These are phyloP conservation scores for Origma solitaria DNA, from an alignment of 2,113 vertebrate genomes.

Conservation along the genomic window DNA sequence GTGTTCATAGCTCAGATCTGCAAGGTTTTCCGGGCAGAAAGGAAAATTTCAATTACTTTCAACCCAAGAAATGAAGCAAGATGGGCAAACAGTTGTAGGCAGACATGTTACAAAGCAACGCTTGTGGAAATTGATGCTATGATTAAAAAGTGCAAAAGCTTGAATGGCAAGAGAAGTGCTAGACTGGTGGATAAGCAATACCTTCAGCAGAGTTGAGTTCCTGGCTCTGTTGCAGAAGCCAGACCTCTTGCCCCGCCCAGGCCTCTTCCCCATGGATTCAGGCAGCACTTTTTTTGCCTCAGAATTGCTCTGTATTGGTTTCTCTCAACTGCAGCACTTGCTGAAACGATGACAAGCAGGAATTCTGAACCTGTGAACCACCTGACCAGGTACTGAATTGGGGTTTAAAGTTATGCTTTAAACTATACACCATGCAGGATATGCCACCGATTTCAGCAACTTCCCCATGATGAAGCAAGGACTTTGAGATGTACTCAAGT, in stretches of 20 bases:
- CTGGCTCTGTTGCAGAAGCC: neutral
- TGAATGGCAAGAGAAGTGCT: neutral
- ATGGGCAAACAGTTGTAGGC: neutral
- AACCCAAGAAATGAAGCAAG: neutral
- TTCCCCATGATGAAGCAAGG: neutral
- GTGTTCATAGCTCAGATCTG: neutral
- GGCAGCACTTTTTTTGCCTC: neutral
- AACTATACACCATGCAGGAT: neutral
- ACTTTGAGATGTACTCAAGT: neutral
- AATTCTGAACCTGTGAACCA: neutral
- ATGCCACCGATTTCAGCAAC: neutral
- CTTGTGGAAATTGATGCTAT: neutral
- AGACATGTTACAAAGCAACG: neutral
- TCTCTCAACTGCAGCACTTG: neutral
- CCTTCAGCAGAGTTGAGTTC: neutral
- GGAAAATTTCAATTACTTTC: neutral
- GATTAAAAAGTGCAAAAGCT: neutral
- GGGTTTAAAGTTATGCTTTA: neutral
- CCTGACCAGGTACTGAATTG: neutral
- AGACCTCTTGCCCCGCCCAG: neutral
- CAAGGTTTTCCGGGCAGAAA: neutral
- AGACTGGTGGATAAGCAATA: neutral
- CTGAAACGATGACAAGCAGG: fast-evolving
- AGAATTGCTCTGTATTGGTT: neutral
- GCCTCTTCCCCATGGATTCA: neutral